Evolutionary conservation across 2,113 vertebrate genomes (phyloP).

Genomic region (Phoenicopterus ruber): DNA sequence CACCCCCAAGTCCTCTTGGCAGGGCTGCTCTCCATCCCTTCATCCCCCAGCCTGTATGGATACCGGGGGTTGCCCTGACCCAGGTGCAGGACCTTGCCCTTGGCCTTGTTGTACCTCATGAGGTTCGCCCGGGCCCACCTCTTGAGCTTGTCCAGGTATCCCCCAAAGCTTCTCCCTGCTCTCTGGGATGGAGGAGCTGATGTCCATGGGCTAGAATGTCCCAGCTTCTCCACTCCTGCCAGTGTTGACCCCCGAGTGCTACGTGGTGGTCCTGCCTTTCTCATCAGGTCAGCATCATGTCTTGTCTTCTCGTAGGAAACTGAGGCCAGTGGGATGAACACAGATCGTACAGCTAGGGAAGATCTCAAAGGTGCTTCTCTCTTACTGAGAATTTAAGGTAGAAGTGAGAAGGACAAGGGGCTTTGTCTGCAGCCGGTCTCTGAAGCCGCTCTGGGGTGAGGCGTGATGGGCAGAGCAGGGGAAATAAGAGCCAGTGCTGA

Average conservation of each 20-base stretch:
- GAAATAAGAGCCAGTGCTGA: background rate
- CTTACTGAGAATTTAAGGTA: background rate
- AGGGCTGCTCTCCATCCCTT: no score
- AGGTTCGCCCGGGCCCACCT: no score
- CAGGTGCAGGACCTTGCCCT: no score
- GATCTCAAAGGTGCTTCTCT: background rate
- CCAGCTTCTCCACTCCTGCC: background rate
- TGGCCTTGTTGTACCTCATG: no score
- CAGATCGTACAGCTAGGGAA: background rate
- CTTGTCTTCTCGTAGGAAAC: background rate
- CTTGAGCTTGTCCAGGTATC: no score
- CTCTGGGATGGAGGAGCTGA: background rate
- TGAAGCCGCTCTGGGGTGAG: background rate
- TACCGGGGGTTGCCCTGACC: no score
- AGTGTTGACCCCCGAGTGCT: no score
- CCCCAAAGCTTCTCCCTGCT: no score
- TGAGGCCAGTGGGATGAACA: background rate
- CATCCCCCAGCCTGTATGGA: no score
- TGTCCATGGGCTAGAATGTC: no score
- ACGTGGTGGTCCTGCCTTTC: background rate
- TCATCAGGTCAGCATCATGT: fast-evolving
- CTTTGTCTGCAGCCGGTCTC: background rate
- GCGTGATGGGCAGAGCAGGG: background rate
- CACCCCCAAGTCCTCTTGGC: no score
- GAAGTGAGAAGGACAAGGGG: background rate